These are phyloP conservation scores for Xenopus borealis DNA, from an alignment of 2,113 vertebrate genomes.

Conservation along the genomic window DNA sequence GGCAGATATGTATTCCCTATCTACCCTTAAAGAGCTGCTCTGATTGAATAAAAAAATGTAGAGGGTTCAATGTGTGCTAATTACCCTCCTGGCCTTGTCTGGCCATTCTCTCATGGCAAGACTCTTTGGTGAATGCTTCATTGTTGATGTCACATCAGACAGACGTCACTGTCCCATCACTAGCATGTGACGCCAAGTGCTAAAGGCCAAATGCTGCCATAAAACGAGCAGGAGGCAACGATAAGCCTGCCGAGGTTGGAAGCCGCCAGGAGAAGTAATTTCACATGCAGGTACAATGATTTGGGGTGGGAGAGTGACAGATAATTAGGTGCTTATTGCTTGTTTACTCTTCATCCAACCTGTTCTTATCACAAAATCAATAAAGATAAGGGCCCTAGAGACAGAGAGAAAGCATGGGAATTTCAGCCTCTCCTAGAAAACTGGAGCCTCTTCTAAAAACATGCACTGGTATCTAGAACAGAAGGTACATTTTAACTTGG, in stretches of 20 bases:
- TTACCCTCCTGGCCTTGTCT: neutral
- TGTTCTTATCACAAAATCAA: neutral
- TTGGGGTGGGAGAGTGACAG: neutral
- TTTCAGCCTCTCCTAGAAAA: neutral
- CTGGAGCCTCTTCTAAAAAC: neutral
- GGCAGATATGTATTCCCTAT: constrained; percentile 2
- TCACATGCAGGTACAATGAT: neutral
- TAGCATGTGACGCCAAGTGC: neutral
- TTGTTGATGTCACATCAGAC: neutral
- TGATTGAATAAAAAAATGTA: constrained; percentile 11
- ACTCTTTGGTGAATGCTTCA: neutral
- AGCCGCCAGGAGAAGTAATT: too few species aligned
- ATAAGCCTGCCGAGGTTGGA: too few species aligned
- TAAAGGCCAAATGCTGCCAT: constrained; percentile 7
- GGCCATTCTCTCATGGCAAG: neutral
- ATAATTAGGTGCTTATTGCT: neutral
- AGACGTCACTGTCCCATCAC: neutral
- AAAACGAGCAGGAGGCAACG: neutral
- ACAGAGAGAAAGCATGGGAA: neutral
- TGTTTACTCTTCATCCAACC: neutral
- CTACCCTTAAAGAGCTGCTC: neutral
- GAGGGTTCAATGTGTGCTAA: neutral
- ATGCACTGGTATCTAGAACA: too few species aligned
- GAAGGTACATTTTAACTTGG: too few species aligned
- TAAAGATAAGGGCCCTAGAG: neutral